Evolutionary conservation across 1,140 invertebrate species (phyloP).

Genomic region (Rhagoletis zephyria): DNA sequence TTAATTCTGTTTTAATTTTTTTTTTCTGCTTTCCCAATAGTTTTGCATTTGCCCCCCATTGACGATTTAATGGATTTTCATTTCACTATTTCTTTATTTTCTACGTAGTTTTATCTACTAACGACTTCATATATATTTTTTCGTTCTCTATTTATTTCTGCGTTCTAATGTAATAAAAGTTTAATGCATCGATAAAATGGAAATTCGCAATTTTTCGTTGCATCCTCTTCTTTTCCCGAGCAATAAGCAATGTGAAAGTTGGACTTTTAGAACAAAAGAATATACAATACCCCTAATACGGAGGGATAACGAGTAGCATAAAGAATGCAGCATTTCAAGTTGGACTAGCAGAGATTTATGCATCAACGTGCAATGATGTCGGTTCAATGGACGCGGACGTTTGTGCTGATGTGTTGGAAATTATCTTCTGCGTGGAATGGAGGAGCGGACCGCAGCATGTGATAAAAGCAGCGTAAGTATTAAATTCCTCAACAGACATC

Average conservation of each 20-base stretch:
- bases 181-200: conserved; percentile 50
- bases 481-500: neutral
- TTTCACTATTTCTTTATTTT: conserved; percentile 14
- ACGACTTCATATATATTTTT: conserved; percentile 2
- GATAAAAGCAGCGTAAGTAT: neutral
- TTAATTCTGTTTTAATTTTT: neutral
- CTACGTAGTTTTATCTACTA: conserved; percentile 44
- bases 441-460: neutral
- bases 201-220: conserved; percentile 33
- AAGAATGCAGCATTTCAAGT: conserved; percentile 3
- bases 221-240: neutral
- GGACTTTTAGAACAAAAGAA: neutral
- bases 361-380: conserved; percentile 4
- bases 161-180: conserved; percentile 42
- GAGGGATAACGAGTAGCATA: conserved; percentile 19
- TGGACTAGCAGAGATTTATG: conserved; percentile 27
- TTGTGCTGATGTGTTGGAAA: neutral
- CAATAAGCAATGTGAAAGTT: neutral
- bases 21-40: conserved; percentile 10
- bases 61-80: conserved; percentile 44
- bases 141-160: neutral
- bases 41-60: conserved; percentile 32
- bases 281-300: conserved; percentile 10
- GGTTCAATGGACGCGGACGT: neutral
- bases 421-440: neutral